Conservation (phyloP, 1,140 invertebrate species). For the Diuraphis noxia region DNA sequence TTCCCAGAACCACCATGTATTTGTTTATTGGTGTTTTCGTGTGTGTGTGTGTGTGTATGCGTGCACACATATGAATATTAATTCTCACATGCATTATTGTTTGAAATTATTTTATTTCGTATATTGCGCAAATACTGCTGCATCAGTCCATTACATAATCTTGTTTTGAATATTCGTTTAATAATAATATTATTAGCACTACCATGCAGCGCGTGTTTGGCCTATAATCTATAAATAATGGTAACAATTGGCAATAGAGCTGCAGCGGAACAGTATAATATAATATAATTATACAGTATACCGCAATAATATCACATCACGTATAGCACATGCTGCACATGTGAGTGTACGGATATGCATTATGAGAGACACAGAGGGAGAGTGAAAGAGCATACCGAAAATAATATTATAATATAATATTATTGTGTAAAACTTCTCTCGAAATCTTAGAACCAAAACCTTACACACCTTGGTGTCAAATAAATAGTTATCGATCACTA, state of each 20-base stretch:
- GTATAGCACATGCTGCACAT: background rate
- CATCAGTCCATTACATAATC: background rate
- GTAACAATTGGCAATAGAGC: background rate
- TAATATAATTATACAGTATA: background rate
- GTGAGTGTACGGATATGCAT: background rate
- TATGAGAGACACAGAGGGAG: background rate
- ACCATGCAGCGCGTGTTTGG: background rate
- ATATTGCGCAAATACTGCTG: background rate
- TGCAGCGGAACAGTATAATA: background rate
- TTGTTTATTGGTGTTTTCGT: too few species aligned
- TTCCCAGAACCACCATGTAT: background rate
- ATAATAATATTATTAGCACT: background rate
- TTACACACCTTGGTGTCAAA: too few species aligned
- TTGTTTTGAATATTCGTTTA: background rate
- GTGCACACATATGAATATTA: background rate
- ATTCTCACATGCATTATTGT: background rate
- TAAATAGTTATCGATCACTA: too few species aligned
- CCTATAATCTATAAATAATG: background rate
- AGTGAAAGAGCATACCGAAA: background rate
- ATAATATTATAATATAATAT: too few species aligned
- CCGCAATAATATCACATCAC: background rate
- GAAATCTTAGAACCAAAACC: too few species aligned
- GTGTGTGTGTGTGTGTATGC: background rate
- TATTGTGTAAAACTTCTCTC: too few species aligned
- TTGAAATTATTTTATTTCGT: background rate